Base-by-base conservation (phyloP, 2,888 invertebrate genomes). In the Cloeon dipterum region DNA sequence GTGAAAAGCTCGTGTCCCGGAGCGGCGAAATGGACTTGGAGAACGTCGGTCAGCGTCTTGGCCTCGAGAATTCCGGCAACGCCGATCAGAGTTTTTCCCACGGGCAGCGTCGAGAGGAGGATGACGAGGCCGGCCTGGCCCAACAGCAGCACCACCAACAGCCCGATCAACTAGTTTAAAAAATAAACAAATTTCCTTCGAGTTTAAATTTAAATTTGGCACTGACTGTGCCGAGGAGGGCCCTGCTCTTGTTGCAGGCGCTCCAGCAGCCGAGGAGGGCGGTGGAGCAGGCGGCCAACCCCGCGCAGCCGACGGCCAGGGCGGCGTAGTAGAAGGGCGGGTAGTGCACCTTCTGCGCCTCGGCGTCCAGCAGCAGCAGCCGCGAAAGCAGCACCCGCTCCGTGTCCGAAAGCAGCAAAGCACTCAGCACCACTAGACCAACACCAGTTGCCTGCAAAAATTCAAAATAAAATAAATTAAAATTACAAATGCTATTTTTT, bases 251-350 rank as follows among this genome's bases (percentile, higher is more conserved):
- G 46, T 77, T 62, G 48, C 76, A 78, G 1, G 75, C 71, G 1
- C 78, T 78, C 79, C 81, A 82, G 53, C 77, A 82, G 34, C 82
- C 82, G 16, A 81, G 55, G 33, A 81, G 68, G 3, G 76, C 71
- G 1, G 71, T 66, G 5, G 71, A 60, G 37, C 75, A 68, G 36
- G 77, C 65, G 23, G 70, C 54, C 37, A 81, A 61, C 2, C 82
- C 82, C 0, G 74, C 61, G 1, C 65, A 62, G n/a, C 76, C 63
- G 35, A 77, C 53, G 3, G 69, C 73, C 35, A 82, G 61, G 0
- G 78, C 71, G 5, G 76, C 60, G 50, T 82, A 82, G 51, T 79
- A 75, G 47, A 82, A 70, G 16, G 41, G 25, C 2, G 68, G 65
- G 39, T 75, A 54, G 25, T 62, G 61, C 35, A 65, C 62, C 5